Evolutionary conservation across 2,113 vertebrate genomes (phyloP), one percentile per base, ranked within the genome.

Genomic region (Pseudopodoces humilis): DNA sequence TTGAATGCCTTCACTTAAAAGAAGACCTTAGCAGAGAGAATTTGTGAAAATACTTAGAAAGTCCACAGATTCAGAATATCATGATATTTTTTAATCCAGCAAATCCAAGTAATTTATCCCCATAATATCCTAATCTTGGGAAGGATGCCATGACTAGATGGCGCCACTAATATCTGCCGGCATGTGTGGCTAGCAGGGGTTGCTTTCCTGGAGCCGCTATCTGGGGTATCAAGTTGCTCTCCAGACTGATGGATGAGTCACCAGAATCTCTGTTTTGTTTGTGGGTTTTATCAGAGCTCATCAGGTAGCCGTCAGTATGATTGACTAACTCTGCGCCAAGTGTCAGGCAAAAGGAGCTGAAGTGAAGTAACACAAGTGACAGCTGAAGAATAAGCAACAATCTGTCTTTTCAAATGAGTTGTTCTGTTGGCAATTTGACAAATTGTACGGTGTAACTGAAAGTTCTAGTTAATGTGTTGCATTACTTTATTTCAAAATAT

Each of bases 331-430:
- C 90, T 0, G 4, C 3, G 7, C 90, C 72, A 72, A 86, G 94
- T 95, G 95, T 94, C 96, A 96, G 92, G 92, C 83, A 64, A 30
- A 82, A 81, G 95, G 50, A 96, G 95, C 86, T 86, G 31, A 68
- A 94, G 83, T 93, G 96, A 90, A 92, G 95, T 88, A 96, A 96
- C 80, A 15, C 83, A 49, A 94, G 83, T 95, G 95, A 96, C 95
- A 97, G 94, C 95, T 96, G 37, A 97, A 96, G 96, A 97, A 96
- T 96, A 97, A 97, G 94, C 94, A 96, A 95, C 95, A 92, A 93
- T 96, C 94, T 88, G 83, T 97, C 94, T 96, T 90, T 90, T 95
- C 93, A 94, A 96, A 93, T 93, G 92, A 95, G 90, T 93, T 96
- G 92, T 94, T 96, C 76, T 70, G 33, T 33, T 96, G 95, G 95